phyloP scores from a whole-genome alignment of 2,113 vertebrate species.

The Centropristis striata region DNA sequence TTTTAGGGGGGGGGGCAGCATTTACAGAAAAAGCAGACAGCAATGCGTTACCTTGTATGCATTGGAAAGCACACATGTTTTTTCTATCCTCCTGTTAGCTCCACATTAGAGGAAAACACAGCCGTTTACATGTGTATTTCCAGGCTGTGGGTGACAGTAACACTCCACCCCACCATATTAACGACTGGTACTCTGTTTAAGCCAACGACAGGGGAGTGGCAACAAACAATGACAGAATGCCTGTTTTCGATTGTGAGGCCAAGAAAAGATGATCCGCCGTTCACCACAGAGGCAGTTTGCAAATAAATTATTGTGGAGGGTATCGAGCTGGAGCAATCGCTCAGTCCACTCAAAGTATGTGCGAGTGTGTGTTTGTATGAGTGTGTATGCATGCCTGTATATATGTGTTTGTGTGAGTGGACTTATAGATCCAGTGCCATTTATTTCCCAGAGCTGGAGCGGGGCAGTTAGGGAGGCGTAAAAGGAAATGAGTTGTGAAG shows the following conservation, averaged over 20 bases:
- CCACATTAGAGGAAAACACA: constrained; percentile 63
- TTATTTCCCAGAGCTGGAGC: constrained; percentile 83
- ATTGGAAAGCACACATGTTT: constrained; percentile 29
- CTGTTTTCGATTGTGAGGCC: constrained; percentile 75
- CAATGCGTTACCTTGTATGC: constrained; percentile 55
- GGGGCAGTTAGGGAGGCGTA: constrained; percentile 84
- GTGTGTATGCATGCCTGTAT: constrained; percentile 30
- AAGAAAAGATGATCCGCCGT: constrained; percentile 66
- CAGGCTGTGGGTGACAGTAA: constrained; percentile 69
- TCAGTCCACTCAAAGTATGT: constrained; percentile 49
- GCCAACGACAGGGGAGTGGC: constrained; percentile 77
- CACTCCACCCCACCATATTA: constrained; percentile 68
- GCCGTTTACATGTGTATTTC: constrained; percentile 63
- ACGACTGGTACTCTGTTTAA: constrained; percentile 71
- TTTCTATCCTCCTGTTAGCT: constrained; percentile 53
- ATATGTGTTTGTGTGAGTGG: constrained; percentile 66
- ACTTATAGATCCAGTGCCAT: constrained; percentile 84
- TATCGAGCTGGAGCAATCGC: constrained; percentile 75
- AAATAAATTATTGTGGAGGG: constrained; percentile 77
- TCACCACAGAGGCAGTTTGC: constrained; percentile 61
- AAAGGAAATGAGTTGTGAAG: constrained; percentile 89
- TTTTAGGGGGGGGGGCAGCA: not conserved
- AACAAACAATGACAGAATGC: constrained; percentile 84
- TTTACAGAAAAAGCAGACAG: constrained; percentile 64
- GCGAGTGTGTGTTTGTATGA: constrained; percentile 5